A percentile compares a stretch with the other conserved stretches of the same genome.
Conservation (phyloP, 2,888 invertebrate genomes). For the Nomada lathburiana region DNA sequence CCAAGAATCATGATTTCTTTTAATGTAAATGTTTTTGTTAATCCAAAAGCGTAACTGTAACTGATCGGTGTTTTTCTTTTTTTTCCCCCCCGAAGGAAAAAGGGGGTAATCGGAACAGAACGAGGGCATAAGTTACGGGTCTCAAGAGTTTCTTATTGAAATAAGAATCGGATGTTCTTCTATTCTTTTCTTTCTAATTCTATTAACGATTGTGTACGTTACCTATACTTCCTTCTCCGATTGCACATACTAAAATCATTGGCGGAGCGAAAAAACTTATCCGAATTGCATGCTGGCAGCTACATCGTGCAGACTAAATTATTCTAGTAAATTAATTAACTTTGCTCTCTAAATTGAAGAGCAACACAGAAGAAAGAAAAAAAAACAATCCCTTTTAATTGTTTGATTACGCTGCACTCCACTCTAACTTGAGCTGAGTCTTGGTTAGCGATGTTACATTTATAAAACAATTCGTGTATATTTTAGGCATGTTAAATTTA, state of each 20-base stretch:
- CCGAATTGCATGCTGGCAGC: conserved; percentile 75
- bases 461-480: conserved; percentile 81
- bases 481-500: conserved; percentile 84
- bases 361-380: conserved; percentile 35
- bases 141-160: conserved; percentile 71
- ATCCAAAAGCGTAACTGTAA: conserved; percentile 61
- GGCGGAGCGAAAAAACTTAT: conserved; percentile 80
- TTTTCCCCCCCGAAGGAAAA: conserved; percentile 13
- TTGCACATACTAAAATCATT: conserved; percentile 72
- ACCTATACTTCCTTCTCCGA: conserved; percentile 72
- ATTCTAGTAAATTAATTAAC: conserved; percentile 69
- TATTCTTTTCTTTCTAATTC: conserved; percentile 75
- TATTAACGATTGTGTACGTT: conserved; percentile 69
- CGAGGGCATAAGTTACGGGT: conserved; percentile 48
- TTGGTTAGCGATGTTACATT: conserved; percentile 81
- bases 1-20: conserved; percentile 51
- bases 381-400: conserved; percentile 59
- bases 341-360: conserved; percentile 59
- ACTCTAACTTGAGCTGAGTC: conserved; percentile 74
- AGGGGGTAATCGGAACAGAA: conserved; percentile 34
- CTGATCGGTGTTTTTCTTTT: conserved; percentile 28
- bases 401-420: conserved; percentile 69
- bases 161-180: conserved; percentile 69
- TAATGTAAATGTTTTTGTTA: conserved; percentile 39
- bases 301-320: conserved; percentile 73